These are phyloP conservation scores for Xiphorhynchus erythropygius DNA, from an alignment of 2,797 vertebrate genomes.

Conservation along the genomic window DNA sequence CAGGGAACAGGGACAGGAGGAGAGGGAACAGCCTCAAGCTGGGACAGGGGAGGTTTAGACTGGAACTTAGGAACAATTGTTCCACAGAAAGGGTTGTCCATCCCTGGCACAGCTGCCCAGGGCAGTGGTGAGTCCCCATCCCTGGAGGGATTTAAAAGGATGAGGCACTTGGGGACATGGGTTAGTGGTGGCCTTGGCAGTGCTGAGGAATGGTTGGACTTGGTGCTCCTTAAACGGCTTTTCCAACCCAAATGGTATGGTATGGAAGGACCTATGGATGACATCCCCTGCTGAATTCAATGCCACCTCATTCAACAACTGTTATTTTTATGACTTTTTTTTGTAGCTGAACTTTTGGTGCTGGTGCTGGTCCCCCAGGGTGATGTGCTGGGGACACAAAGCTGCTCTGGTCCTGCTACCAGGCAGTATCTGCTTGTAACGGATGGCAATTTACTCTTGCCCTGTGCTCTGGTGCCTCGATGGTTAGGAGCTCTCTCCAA, in stretches of 20 bases:
- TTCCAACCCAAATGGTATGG: neutral
- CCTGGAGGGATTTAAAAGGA: accelerated
- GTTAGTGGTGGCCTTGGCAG: neutral
- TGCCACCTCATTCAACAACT: neutral
- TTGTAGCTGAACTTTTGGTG: neutral
- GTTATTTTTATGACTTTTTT: neutral
- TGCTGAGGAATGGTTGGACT: neutral
- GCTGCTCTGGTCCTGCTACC: neutral
- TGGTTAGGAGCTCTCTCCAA: neutral
- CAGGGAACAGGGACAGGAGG: neutral
- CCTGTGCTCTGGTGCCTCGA: neutral
- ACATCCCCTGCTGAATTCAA: accelerated
- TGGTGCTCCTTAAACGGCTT: neutral
- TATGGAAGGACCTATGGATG: neutral
- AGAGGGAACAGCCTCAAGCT: accelerated
- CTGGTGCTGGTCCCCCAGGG: neutral
- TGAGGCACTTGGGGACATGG: neutral
- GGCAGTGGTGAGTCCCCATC: neutral
- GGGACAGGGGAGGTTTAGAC: accelerated
- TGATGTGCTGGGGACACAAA: neutral
- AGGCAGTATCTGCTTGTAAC: neutral
- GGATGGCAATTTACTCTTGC: neutral
- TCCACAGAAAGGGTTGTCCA: too few species aligned
- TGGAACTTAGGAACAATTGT: too few species aligned
- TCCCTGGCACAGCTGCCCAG: accelerated